A percentile compares a stretch with the other conserved stretches of the same genome.
Evolutionary conservation across 2,888 invertebrate species (phyloP).

Genomic region (Temnothorax rugatulus): DNA sequence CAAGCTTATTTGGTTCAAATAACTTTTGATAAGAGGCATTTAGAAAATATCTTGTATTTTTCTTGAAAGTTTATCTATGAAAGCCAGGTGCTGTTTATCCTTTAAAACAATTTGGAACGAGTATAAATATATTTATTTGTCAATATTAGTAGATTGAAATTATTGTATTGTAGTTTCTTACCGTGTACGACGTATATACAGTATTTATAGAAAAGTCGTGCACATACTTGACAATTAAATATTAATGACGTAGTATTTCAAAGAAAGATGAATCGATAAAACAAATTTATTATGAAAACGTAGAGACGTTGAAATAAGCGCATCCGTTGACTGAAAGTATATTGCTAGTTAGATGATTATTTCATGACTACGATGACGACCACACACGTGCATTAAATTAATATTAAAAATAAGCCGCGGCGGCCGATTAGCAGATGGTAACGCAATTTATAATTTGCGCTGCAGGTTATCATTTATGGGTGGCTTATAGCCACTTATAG

Average conservation of each 20-base stretch:
- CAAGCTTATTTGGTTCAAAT: neutral
- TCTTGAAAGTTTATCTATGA: neutral
- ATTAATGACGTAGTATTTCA: neutral
- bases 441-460: conserved; percentile 38
- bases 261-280: conserved; percentile 9
- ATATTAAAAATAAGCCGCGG: conserved; percentile 17
- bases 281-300: conserved; percentile 30
- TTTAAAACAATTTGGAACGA: conserved; percentile 6
- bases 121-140: neutral
- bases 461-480: conserved; percentile 23
- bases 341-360: conserved; percentile 1
- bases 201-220: conserved; percentile 3
- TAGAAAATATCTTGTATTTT: neutral
- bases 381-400: conserved; percentile 4
- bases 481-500: conserved; percentile 47
- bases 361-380: neutral
- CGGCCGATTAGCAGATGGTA: conserved; percentile 17
- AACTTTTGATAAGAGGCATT: neutral
- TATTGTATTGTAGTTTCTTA: neutral
- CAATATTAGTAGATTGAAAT: neutral
- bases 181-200: neutral
- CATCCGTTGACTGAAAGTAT: neutral
- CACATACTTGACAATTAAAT: neutral
- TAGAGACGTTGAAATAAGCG: conserved; percentile 17
- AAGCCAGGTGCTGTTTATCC: neutral